Evolutionary conservation across 2,888 invertebrate genomes (phyloP), one percentile per base, ranked within the genome.

Genomic region (Anoncus sp.): DNA sequence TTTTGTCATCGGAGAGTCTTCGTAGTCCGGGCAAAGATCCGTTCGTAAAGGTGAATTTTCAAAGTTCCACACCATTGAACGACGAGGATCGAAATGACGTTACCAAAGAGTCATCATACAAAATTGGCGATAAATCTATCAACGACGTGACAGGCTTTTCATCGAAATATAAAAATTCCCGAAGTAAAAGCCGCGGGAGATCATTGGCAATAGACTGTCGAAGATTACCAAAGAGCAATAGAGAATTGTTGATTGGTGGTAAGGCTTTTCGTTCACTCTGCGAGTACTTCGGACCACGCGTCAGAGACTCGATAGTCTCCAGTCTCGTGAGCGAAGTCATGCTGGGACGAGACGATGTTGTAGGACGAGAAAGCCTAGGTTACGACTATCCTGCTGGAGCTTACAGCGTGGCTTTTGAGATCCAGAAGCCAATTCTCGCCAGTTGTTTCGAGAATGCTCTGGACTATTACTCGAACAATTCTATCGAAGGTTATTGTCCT

Each of bases 351-450:
- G 43, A 51, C 18, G 45, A 49, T 9, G 47, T 47, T 38, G 45
- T 49, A 43, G 62, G 35, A 20, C 53, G 31, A 59, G 57, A 22
- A 60, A 6, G 5, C 31, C 47, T 40, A 75, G 57, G 55, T 62
- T 53, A 67, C 70, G 65, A 53, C 66, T 16, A 16, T n/a, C n/a
- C n/a, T 27, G 40, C 14, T 14, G 14, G 35, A 51, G 22, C n/a
- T 77, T 67, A 69, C 55, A 14, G 18, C 7, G 38, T 20, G 47
- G 45, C 60, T 51, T 53, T 69, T 51, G 12, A 69, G 59, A 75
- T 47, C 43, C 70, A 80, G 75, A 76, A 81, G 65, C 71, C 69
- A n/a, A 57, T 59, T 27, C 55, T 81, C 12, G 69, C 74, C 24
- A 65, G 62, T n/a, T 80, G 81, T 31, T 74, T 78, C 22, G 60